Base-by-base conservation (phyloP, 2,113 vertebrate species). In the Lepidothrix coronata region DNA sequence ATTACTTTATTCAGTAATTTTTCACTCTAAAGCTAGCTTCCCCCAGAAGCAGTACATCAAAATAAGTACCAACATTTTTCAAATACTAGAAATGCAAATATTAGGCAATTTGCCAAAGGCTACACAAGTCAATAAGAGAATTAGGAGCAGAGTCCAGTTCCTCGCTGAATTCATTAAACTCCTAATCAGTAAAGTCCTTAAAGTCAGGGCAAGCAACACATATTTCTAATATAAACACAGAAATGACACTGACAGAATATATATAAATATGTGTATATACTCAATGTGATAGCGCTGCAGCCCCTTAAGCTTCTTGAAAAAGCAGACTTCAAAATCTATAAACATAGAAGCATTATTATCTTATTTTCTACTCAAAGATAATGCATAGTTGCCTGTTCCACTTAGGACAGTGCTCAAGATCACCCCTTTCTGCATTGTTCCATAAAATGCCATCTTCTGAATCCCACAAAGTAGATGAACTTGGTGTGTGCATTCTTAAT, bases 31-130 rank as follows among this genome's bases (percentile, higher is more conserved):
- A 89, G 78, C 55, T 57, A 82, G 54, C 30, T 85, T 87, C 6
- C 21, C 62, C 75, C 37, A 85, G 55, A 93, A 83, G 54, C 71
- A 66, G 55, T 75, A 62, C 23, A 85, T 41, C 89, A 82, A 80
- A 91, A n/a, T 58, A 95, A 88, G 37, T 55, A 91, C n/a, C 41
- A 91, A 63, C 8, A 82, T 85, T 95, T 91, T 94, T 95, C 84
- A 96, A 77, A 93, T 57, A 80, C 61, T 63, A 43, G 49, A 88
- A 88, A 79, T 62, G 58, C 58, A 95, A 90, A 91, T 85, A 89
- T 73, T 62, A 83, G 63, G n/a, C 81, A 94, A 80, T 79, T 91
- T 90, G 67, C 89, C 81, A 89, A 89, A 91, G 81, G 77, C 27
- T 27, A 82, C 44, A 11, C 19, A 82, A 93, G 66, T 76, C 85